Percentiles rank a stretch among this genome's conserved stretches.
Evolutionary conservation across 2,113 vertebrate species (phyloP).

Genomic region (Melanostigma gelatinosum): DNA sequence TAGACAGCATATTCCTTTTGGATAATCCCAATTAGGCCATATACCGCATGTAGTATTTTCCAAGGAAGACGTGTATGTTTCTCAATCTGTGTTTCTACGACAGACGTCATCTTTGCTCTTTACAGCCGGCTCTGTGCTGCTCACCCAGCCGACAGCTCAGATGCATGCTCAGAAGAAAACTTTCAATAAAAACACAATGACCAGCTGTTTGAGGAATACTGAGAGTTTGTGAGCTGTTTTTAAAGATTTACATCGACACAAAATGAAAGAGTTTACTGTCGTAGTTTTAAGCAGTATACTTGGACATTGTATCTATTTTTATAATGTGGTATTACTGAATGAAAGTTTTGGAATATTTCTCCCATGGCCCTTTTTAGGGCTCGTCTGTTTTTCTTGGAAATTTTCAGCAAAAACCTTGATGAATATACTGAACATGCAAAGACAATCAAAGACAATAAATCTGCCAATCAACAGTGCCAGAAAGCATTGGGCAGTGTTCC

Average conservation of each 20-base stretch:
- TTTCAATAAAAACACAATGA: not conserved
- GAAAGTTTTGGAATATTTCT: not conserved
- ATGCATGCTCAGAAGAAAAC: not conserved
- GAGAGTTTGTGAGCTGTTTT: not conserved
- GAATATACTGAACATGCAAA: not conserved
- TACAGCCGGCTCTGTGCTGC: not conserved
- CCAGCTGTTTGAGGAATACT: not conserved
- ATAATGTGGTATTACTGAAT: not conserved
- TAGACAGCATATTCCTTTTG: not conserved
- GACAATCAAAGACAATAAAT: not conserved
- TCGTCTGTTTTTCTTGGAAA: not conserved
- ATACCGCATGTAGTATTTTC: not conserved
- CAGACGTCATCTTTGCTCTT: not conserved
- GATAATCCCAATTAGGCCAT: not conserved
- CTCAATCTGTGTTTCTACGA: not conserved
- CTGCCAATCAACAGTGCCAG: not conserved
- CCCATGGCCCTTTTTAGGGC: not conserved
- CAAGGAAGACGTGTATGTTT: too few relatives aligned
- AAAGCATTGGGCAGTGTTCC: not conserved
- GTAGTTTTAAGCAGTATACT: not conserved
- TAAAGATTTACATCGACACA: not conserved
- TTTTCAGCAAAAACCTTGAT: not conserved
- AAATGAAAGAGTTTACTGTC: not conserved
- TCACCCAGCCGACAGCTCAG: not conserved
- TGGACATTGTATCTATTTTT: too few relatives aligned